Conservation (phyloP, 2,888 invertebrate genomes). For the Imbricaverruca yamaguchii region DNA sequence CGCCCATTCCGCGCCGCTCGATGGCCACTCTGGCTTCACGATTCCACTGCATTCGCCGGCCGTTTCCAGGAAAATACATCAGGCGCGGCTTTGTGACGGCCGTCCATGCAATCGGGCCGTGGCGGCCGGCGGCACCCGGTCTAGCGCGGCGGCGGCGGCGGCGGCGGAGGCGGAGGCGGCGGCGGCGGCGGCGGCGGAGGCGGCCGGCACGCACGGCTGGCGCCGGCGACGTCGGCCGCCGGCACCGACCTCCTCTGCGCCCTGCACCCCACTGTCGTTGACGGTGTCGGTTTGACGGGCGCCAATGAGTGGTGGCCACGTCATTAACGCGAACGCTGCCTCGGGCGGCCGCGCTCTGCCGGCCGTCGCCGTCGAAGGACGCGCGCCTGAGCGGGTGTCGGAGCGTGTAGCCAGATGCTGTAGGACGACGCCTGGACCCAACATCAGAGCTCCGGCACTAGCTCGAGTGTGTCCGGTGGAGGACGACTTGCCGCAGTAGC, state of each 20-base stretch:
- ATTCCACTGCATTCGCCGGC: constrained; percentile 14
- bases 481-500: too few species aligned
- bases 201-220: neutral
- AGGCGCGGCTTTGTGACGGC: neutral
- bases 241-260: neutral
- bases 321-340: neutral
- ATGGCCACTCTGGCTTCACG: constrained; percentile 8
- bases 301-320: neutral
- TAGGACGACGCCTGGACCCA: too few species aligned
- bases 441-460: too few species aligned
- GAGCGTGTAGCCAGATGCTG: too few species aligned
- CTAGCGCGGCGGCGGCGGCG: neutral
- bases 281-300: neutral
- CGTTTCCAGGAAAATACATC: constrained; percentile 24
- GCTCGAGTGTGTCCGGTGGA: too few species aligned
- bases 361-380: too few species aligned
- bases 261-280: neutral
- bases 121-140: constrained; percentile 48
- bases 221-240: neutral
- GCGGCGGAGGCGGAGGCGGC: constrained; percentile 22
- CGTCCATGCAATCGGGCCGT: constrained; percentile 25
- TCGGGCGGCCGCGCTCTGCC: too few species aligned
- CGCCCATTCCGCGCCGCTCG: neutral
- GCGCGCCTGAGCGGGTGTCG: too few species aligned
- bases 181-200: constrained; percentile 51